phyloP scores from a whole-genome alignment of 92 coral and sea anemone species.

The Actinernus sp. region DNA sequence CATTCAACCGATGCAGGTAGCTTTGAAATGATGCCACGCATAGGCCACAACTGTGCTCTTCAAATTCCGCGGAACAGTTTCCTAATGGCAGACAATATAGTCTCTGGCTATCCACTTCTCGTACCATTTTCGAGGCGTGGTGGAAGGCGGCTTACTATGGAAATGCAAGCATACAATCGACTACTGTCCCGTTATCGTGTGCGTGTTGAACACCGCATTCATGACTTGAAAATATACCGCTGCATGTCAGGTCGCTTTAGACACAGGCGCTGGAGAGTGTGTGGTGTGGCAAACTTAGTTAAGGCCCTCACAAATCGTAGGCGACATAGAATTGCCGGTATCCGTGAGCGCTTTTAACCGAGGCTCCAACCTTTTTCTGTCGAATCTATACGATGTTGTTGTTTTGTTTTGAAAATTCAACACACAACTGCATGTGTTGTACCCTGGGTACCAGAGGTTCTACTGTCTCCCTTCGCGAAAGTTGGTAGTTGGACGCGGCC shows the following conservation, averaged over 20 bases:
- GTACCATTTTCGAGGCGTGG: constrained; percentile 32
- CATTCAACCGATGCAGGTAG: constrained; percentile 26
- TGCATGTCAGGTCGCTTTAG: constrained; percentile 29
- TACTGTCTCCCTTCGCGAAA: too few relatives aligned
- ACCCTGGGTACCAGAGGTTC: too few relatives aligned
- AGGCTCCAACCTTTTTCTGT: too few relatives aligned
- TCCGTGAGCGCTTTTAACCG: too few relatives aligned
- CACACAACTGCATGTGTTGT: too few relatives aligned
- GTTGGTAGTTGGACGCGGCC: too few relatives aligned
- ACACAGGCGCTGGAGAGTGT: constrained; percentile 42
- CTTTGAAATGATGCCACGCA: constrained; percentile 11
- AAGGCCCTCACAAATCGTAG: constrained; percentile 10
- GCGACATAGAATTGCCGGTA: too few relatives aligned
- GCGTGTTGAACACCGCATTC: constrained; percentile 24
- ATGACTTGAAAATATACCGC: constrained; percentile 26
- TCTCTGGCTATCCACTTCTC: constrained; percentile 13
- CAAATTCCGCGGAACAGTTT: constrained; percentile 6
- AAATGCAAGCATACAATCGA: constrained; percentile 18
- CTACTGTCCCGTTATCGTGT: constrained; percentile 15
- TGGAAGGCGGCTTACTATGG: constrained; percentile 14
- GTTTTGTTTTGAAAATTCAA: too few relatives aligned
- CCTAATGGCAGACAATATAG: constrained; percentile 29
- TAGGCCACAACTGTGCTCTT: constrained; percentile 13
- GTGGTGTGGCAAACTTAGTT: constrained; percentile 35
- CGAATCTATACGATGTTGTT: too few relatives aligned